These are phyloP conservation scores for Mesocentrotus franciscanus DNA, from an alignment of 53 echinoderm and acorn worm genomes.

Conservation along the genomic window DNA sequence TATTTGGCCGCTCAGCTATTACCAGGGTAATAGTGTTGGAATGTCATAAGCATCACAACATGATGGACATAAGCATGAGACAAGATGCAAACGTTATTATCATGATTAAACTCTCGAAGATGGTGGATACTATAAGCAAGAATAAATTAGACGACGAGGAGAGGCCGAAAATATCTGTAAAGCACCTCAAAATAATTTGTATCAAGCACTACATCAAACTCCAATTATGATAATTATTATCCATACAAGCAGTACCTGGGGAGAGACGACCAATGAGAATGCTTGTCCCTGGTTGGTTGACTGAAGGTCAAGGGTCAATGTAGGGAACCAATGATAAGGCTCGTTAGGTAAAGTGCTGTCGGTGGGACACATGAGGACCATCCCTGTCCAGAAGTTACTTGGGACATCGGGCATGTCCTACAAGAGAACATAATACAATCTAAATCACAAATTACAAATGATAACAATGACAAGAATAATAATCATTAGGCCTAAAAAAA, in stretches of 20 bases:
- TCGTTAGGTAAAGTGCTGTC: slow-evolving; percentile 57
- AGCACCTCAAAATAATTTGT: no score
- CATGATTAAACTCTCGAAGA: no score
- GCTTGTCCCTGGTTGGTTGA: slow-evolving; percentile 63
- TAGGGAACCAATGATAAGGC: slow-evolving; percentile 85
- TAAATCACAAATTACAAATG: neutral
- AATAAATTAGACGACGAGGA: no score
- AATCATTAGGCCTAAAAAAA: no score
- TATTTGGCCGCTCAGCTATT: no score
- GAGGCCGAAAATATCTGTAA: no score
- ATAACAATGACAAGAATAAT: neutral
- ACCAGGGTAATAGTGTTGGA: no score
- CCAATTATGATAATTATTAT: neutral
- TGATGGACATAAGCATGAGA: no score
- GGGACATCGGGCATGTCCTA: slow-evolving; percentile 62
- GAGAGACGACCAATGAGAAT: slow-evolving; percentile 84
- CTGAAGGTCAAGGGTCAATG: slow-evolving; percentile 79
- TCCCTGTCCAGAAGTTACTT: slow-evolving; percentile 79
- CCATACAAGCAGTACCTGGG: slow-evolving; percentile 74
- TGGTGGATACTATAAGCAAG: no score
- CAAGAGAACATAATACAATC: neutral
- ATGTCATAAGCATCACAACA: no score
- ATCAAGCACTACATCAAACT: no score
- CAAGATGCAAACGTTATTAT: no score
- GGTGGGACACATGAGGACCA: slow-evolving; percentile 77